Conservation (phyloP, 2,797 vertebrate species). For the Pogoniulus pusillus region DNA sequence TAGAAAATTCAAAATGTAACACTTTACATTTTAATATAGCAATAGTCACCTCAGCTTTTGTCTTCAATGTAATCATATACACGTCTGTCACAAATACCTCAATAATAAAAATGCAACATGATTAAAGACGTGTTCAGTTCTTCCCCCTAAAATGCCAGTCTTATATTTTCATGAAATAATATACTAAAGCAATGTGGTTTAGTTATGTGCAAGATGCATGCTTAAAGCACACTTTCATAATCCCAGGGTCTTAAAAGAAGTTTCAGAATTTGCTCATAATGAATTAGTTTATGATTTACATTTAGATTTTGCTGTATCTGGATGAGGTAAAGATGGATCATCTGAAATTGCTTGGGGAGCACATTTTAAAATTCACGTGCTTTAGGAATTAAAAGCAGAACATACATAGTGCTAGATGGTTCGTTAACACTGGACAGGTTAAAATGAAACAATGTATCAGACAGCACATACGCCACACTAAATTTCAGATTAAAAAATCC, state of each 20-base stretch:
- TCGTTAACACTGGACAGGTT: conserved; percentile 48
- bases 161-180: conserved; percentile 17
- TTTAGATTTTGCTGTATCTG: background rate
- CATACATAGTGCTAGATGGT: conserved; percentile 6
- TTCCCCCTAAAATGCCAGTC: conserved; percentile 27
- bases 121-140: conserved; percentile 36
- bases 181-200: background rate
- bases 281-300: conserved; percentile 16
- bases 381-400: conserved; percentile 37
- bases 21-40: conserved; percentile 75
- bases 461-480: conserved; percentile 19
- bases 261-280: background rate
- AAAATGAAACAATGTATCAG: conserved; percentile 64
- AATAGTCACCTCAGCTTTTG: conserved; percentile 66
- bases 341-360: conserved; percentile 43
- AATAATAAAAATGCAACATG: conserved; percentile 17
- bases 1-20: conserved; percentile 76
- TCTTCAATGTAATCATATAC: conserved; percentile 43
- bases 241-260: background rate
- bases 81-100: conserved; percentile 39
- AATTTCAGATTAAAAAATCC: conserved; percentile 43
- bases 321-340: conserved; percentile 17
- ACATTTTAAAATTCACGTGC: conserved; percentile 46
- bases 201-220: background rate
- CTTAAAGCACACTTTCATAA: background rate